Evolutionary conservation across 2,113 vertebrate genomes (phyloP).

Genomic region (Larimichthys crocea): DNA sequence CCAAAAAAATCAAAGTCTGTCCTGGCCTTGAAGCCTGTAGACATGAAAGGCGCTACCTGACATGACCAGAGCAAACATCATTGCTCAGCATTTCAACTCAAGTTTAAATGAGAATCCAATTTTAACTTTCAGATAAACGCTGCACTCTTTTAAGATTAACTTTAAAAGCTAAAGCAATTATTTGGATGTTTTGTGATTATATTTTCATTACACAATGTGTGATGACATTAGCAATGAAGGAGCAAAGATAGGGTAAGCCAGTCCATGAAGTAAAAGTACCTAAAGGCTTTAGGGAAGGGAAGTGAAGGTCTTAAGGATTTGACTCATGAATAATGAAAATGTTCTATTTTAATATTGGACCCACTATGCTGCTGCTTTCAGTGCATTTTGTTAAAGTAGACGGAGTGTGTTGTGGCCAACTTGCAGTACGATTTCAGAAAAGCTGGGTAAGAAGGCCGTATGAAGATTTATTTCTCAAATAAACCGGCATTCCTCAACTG

Average conservation of each 20-base stretch:
- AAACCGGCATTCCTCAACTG: background rate
- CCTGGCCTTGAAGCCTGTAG: slow-evolving; percentile 74
- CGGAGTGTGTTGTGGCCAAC: too few species aligned
- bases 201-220: background rate
- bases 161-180: background rate
- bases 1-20: slow-evolving; percentile 54
- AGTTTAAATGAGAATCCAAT: slow-evolving; percentile 31
- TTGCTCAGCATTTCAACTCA: slow-evolving; percentile 47
- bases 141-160: background rate
- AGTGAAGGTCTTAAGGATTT: background rate
- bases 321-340: background rate
- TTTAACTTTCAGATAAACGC: slow-evolving; percentile 15
- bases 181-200: background rate
- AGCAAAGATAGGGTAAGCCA: background rate
- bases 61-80: slow-evolving; percentile 34
- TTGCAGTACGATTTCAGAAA: background rate
- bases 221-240: background rate
- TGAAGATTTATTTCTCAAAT: background rate
- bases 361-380: background rate
- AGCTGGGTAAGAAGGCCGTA: background rate
- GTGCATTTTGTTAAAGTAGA: background rate
- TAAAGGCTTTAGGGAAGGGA: background rate
- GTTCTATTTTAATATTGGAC: background rate
- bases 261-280: background rate
- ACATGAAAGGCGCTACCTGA: slow-evolving; percentile 68